These are phyloP conservation scores for Australoheros scitulus DNA, from an alignment of 2,113 vertebrate species.

Conservation along the genomic window DNA sequence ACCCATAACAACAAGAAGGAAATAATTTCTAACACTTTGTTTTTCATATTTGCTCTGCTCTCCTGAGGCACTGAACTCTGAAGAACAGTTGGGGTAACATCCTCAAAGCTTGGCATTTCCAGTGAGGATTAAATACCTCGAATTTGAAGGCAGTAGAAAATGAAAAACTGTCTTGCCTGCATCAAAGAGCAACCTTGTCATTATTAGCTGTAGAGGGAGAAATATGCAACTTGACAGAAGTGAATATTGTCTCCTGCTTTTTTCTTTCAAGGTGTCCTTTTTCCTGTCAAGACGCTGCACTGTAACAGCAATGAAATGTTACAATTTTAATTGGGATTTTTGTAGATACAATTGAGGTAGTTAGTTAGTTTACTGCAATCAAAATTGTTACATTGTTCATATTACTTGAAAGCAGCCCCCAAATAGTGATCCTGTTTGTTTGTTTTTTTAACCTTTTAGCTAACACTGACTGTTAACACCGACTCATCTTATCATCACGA, in stretches of 20 bases:
- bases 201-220: conserved; percentile 65
- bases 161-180: conserved; percentile 71
- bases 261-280: conserved; percentile 65
- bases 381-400: conserved; percentile 35
- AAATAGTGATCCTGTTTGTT: conserved; percentile 6
- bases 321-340: conserved; percentile 59
- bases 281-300: conserved; percentile 44
- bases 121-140: conserved; percentile 72
- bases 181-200: conserved; percentile 73
- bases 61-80: conserved; percentile 64
- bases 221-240: conserved; percentile 66
- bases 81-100: conserved; percentile 68
- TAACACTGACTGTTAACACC: conserved; percentile 16
- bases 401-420: conserved; percentile 39
- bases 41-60: conserved; percentile 67
- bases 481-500: conserved; percentile 20
- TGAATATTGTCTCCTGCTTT: conserved; percentile 59
- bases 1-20: conserved; percentile 60
- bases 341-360: conserved; percentile 10
- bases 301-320: conserved; percentile 29
- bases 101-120: conserved; percentile 75
- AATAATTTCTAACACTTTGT: conserved; percentile 65
- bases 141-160: conserved; percentile 70
- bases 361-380: conserved; percentile 17
- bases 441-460: conserved; percentile 28